Evolutionary conservation across 1,140 invertebrate species (phyloP).

Genomic region (Gryon sp.): DNA sequence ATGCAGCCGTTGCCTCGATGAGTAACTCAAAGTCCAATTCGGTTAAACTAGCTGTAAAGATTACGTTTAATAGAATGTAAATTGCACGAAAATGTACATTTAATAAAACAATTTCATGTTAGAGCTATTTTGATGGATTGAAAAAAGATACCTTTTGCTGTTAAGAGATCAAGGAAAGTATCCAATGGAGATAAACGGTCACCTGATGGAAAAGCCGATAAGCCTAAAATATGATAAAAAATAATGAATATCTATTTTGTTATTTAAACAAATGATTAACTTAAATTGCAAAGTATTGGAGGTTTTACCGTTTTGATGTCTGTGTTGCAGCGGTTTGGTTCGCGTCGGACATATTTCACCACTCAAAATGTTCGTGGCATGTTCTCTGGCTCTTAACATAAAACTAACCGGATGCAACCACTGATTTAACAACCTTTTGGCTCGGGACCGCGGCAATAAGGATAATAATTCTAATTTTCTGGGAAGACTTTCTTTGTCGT

Average conservation of each 20-base stretch:
- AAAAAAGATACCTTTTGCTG: slow-evolving; percentile 84
- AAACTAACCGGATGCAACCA: slow-evolving; percentile 89
- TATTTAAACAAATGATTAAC: slow-evolving; percentile 17
- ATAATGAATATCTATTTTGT: too few relatives aligned
- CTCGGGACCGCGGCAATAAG: slow-evolving; percentile 86
- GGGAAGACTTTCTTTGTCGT: slow-evolving; percentile 82
- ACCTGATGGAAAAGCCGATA: slow-evolving; percentile 85
- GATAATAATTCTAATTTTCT: slow-evolving; percentile 87
- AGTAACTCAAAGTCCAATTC: slow-evolving; percentile 90
- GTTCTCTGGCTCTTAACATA: slow-evolving; percentile 88
- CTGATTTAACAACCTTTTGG: slow-evolving; percentile 86
- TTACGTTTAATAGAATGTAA: too few relatives aligned
- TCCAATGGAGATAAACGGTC: slow-evolving; percentile 88
- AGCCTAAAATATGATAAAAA: slow-evolving; percentile 76
- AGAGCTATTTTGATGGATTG: too few relatives aligned
- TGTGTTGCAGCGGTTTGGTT: slow-evolving; percentile 72
- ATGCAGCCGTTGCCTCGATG: slow-evolving; percentile 87
- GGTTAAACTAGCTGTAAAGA: slow-evolving; percentile 84
- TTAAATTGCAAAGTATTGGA: too few relatives aligned
- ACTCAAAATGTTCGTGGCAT: slow-evolving; percentile 87
- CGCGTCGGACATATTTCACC: slow-evolving; percentile 80
- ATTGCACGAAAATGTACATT: too few relatives aligned
- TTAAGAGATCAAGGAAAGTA: slow-evolving; percentile 90
- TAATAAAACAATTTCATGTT: too few relatives aligned
- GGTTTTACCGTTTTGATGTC: slow-evolving; percentile 76